Conservation (phyloP, 2,888 invertebrate genomes). For the Cristatella mucedo region DNA sequence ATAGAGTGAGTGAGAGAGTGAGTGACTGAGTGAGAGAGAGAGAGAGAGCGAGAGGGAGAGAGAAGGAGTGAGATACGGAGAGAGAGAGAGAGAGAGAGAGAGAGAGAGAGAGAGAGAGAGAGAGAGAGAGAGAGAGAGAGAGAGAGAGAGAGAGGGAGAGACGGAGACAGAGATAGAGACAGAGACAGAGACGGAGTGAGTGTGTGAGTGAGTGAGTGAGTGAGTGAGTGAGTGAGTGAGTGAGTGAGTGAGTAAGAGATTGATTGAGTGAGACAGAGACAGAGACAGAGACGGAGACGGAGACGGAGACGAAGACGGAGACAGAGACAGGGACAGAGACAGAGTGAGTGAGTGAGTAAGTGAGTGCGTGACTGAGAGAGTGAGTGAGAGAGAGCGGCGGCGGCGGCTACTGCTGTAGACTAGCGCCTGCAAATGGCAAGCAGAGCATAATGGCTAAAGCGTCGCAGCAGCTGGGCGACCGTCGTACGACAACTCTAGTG, state of each 20-base stretch:
- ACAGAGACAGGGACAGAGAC: no score
- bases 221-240: slow-evolving; percentile 9
- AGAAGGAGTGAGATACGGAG: slow-evolving; percentile 2
- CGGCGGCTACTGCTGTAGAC: no score
- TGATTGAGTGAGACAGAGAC: no score
- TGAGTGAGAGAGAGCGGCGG: no score
- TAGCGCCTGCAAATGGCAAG: no score
- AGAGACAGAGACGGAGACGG: no score
- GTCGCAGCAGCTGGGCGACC: no score
- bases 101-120: slow-evolving; percentile 6
- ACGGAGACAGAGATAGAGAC: neutral
- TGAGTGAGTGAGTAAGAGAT: slow-evolving; percentile 6
- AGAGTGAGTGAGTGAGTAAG: no score
- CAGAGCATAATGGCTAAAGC: no score
- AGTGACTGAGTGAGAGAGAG: slow-evolving; percentile 2
- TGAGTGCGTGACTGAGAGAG: no score
- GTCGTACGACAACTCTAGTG: no score
- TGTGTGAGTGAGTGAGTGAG: slow-evolving; percentile 10
- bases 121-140: slow-evolving; percentile 4
- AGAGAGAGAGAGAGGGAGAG: slow-evolving; percentile 3
- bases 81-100: slow-evolving; percentile 7
- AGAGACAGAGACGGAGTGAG: slow-evolving; percentile 1
- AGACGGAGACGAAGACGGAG: no score
- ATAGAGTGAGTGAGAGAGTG: slow-evolving; percentile 1
- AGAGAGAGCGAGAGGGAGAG: neutral